phyloP scores from a whole-genome alignment of 2,113 vertebrate species.

The Chionis minor region DNA sequence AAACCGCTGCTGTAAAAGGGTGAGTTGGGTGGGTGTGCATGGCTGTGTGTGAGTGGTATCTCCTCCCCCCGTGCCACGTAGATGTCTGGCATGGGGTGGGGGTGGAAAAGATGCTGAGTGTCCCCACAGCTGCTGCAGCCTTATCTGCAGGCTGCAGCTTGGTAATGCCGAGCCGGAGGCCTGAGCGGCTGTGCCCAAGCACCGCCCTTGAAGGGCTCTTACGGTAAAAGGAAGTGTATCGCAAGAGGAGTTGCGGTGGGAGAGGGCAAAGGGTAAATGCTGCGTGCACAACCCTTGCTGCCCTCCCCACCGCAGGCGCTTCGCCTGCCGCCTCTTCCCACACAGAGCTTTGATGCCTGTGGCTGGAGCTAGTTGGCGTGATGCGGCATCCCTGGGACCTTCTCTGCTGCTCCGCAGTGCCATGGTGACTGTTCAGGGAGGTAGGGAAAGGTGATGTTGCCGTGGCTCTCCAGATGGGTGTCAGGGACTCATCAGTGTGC shows the following conservation, averaged over 20 bases:
- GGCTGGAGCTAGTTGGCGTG: fast-evolving
- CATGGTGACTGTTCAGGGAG: neutral
- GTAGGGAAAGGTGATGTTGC: neutral
- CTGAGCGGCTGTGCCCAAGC: neutral
- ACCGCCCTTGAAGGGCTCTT: conserved; percentile 31
- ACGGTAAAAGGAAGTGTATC: conserved; percentile 26
- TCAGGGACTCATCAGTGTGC: neutral
- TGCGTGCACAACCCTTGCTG: neutral
- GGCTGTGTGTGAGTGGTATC: neutral
- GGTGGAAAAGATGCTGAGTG: conserved; percentile 2
- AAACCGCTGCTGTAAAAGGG: neutral
- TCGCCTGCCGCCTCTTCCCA: neutral
- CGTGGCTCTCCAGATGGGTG: fast-evolving
- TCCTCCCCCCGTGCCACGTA: neutral
- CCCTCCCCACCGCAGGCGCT: neutral
- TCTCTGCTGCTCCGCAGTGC: neutral
- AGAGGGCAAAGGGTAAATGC: neutral
- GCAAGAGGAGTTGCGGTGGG: neutral
- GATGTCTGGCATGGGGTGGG: neutral
- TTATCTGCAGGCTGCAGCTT: conserved; percentile 63
- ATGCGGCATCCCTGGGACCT: neutral
- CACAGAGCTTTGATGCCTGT: fast-evolving
- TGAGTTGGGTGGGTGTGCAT: neutral
- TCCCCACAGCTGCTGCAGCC: conserved; percentile 24
- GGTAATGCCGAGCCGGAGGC: neutral